phyloP scores from a whole-genome alignment of 2,888 invertebrate genomes.

The Cyaniris semiargus region DNA sequence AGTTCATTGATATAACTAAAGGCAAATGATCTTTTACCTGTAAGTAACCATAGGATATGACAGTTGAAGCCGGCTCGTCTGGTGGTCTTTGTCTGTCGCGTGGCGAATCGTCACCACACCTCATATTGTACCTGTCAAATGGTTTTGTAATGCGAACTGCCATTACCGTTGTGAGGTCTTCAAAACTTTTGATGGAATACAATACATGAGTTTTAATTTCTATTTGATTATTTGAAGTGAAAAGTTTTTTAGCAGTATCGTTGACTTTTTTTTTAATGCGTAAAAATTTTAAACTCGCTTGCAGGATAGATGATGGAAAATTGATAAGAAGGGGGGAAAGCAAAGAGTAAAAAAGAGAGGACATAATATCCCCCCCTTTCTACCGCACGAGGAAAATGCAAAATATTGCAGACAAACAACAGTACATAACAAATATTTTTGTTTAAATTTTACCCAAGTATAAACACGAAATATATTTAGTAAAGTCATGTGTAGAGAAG shows the following conservation, averaged over 20 bases:
- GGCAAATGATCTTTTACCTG: neutral
- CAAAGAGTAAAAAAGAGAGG: too few relatives aligned
- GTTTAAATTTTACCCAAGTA: too few relatives aligned
- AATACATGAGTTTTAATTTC: neutral
- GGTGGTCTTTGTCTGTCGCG: constrained; percentile 58
- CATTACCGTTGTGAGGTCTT: constrained; percentile 42
- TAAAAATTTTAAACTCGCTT: too few relatives aligned
- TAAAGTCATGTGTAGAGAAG: neutral
- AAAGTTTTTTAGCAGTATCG: too few relatives aligned
- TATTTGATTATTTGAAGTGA: neutral
- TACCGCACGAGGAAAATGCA: too few relatives aligned
- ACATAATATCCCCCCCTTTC: too few relatives aligned
- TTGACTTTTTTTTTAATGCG: too few relatives aligned
- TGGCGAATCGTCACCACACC: constrained; percentile 56
- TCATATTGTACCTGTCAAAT: constrained; percentile 53
- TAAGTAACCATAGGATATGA: neutral
- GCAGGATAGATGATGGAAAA: too few relatives aligned
- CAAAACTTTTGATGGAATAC: neutral
- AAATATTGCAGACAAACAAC: too few relatives aligned
- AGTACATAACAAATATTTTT: too few relatives aligned
- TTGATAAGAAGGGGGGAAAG: too few relatives aligned
- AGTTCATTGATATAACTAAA: too few relatives aligned
- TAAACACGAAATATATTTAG: neutral
- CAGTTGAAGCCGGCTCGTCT: constrained; percentile 44
- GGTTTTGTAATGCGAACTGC: constrained; percentile 56